phyloP scores from a whole-genome alignment of 64 coral and sea anemone species.

The Stylophora pistillata region DNA sequence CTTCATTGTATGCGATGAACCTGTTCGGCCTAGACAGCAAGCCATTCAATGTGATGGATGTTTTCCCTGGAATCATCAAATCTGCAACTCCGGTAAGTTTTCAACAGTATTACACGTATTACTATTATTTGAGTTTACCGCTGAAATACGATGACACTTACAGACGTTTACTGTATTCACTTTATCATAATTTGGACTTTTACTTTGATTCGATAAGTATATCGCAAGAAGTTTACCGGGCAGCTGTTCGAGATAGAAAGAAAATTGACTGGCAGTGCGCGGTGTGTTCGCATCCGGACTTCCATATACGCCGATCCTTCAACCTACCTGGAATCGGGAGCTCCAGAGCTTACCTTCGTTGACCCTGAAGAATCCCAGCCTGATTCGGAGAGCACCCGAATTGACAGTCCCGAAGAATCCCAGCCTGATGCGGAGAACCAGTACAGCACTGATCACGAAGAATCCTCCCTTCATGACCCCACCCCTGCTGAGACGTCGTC shows the following conservation, averaged over 20 bases:
- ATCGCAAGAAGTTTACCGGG: not conserved
- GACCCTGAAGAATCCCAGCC: not conserved
- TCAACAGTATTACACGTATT: not conserved
- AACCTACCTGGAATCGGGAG: not conserved
- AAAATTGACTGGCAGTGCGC: slow-evolving; percentile 8
- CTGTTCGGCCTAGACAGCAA: too few relatives aligned
- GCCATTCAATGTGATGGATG: too few relatives aligned
- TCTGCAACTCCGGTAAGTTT: slow-evolving; percentile 6
- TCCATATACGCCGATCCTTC: too few relatives aligned
- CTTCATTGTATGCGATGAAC: too few relatives aligned
- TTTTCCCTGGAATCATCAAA: not conserved
- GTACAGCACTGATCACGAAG: too few relatives aligned
- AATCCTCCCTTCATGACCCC: not conserved
- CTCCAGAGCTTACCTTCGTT: not conserved
- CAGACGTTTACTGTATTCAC: not conserved
- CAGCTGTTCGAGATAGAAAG: not conserved
- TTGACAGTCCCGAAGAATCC: not conserved
- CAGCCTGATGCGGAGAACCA: not conserved
- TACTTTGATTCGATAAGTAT: not conserved
- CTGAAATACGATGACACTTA: not conserved
- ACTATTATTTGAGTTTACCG: too few relatives aligned
- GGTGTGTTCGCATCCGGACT: not conserved
- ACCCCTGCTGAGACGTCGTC: too few relatives aligned
- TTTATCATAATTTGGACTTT: not conserved
- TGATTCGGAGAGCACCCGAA: slow-evolving; percentile 6